These are phyloP conservation scores for Gortyna flavago DNA, from an alignment of 2,888 invertebrate species.

Conservation along the genomic window DNA sequence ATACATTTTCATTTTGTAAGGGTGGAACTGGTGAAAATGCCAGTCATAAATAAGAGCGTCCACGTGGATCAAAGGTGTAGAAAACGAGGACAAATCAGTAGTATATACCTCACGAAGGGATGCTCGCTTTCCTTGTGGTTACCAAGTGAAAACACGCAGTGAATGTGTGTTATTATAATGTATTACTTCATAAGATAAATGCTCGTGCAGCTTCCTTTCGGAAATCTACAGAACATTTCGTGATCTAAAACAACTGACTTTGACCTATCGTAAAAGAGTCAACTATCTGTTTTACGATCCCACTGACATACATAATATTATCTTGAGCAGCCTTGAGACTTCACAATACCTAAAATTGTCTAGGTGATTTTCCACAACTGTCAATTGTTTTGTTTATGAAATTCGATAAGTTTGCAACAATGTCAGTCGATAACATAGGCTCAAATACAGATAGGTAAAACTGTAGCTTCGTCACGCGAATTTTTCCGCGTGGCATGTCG, in stretches of 20 bases:
- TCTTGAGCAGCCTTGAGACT: constrained; percentile 11
- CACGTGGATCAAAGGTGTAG: background rate
- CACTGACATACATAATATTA: constrained; percentile 22
- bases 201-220: background rate
- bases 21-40: background rate
- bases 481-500: background rate
- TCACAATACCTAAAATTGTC: background rate
- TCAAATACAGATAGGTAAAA: background rate
- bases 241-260: background rate
- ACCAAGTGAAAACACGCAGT: background rate
- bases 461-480: background rate
- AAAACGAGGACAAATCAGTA: no score
- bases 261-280: constrained; percentile 37
- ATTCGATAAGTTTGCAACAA: constrained; percentile 4
- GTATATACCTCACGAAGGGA: background rate
- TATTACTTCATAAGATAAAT: background rate
- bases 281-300: constrained; percentile 16
- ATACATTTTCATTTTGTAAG: background rate
- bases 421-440: background rate
- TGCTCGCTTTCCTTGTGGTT: background rate
- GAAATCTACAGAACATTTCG: background rate
- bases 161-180: background rate
- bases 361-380: constrained; percentile 20
- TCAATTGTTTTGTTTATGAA: constrained; percentile 7
- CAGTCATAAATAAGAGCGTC: background rate